Conservation (phyloP, 2,888 invertebrate genomes). For the Onthophagus sagittarius region DNA sequence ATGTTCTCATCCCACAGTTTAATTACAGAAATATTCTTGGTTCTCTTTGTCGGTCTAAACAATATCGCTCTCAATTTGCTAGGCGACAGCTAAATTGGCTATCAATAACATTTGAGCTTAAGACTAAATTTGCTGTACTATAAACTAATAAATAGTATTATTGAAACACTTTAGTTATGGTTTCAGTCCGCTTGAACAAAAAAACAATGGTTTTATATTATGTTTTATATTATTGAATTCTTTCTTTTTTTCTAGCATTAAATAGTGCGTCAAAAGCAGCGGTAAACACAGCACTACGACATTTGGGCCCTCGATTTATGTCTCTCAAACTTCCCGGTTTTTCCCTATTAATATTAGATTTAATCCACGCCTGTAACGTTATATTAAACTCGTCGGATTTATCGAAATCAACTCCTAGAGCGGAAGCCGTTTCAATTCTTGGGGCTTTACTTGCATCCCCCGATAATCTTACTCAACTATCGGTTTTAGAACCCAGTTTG, state of each 20-base stretch:
- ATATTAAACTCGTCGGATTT: slow-evolving; percentile 79
- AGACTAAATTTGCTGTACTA: too few species aligned
- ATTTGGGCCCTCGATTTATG: slow-evolving; percentile 79
- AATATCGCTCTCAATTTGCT: too few species aligned
- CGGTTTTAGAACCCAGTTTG: slow-evolving; percentile 54
- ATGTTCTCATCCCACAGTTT: too few species aligned
- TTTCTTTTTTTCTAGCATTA: slow-evolving; percentile 49
- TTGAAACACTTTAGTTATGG: too few species aligned
- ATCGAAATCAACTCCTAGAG: slow-evolving; percentile 65
- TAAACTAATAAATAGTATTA: too few species aligned
- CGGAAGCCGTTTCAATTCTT: slow-evolving; percentile 86
- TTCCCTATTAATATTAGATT: slow-evolving; percentile 80
- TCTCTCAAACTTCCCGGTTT: slow-evolving; percentile 86
- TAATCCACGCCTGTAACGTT: slow-evolving; percentile 85
- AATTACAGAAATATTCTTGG: too few species aligned
- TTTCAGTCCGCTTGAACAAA: too few species aligned
- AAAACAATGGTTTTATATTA: too few species aligned
- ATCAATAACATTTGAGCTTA: too few species aligned
- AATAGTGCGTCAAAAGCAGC: slow-evolving; percentile 70
- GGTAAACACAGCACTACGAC: slow-evolving; percentile 72
- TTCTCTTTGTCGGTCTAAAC: too few species aligned
- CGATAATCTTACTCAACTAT: slow-evolving; percentile 56
- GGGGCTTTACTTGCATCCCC: slow-evolving; percentile 84
- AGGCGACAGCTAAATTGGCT: too few species aligned
- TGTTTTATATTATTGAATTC: too few species aligned